A percentile compares a stretch with the other conserved stretches of the same genome.
Conservation (phyloP, 1,140 invertebrate genomes). For the Sipha flava region DNA sequence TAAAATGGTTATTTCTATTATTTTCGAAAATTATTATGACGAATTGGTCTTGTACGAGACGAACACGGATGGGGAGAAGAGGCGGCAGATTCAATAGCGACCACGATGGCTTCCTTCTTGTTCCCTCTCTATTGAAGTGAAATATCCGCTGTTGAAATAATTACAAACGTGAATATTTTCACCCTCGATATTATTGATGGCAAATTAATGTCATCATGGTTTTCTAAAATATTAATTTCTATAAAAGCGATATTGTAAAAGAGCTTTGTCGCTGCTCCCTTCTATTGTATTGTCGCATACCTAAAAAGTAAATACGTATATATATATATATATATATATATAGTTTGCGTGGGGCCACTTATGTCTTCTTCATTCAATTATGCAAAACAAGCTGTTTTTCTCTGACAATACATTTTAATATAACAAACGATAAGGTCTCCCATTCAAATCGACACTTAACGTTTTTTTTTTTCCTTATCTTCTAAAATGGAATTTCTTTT, state of each 20-base stretch:
- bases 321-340: constrained; percentile 43
- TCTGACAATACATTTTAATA: constrained; percentile 19
- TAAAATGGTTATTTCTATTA: background rate
- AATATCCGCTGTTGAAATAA: background rate
- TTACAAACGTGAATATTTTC: background rate
- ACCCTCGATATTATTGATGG: background rate
- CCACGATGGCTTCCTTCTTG: background rate
- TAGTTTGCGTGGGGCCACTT: constrained; percentile 11
- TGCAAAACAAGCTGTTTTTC: constrained; percentile 20
- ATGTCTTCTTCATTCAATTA: constrained; percentile 25
- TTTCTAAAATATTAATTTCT: background rate
- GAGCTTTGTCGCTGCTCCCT: background rate
- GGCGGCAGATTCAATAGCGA: background rate
- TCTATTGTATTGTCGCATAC: background rate
- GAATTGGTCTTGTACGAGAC: background rate
- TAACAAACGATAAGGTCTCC: background rate
- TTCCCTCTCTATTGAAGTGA: background rate
- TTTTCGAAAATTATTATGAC: background rate
- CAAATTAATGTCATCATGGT: background rate
- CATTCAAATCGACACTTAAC: constrained; percentile 21
- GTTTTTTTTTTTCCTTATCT: background rate
- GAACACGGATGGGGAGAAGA: background rate
- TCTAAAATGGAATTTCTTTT: constrained; percentile 1
- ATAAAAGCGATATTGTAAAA: background rate
- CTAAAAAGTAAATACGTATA: background rate